A percentile compares a stretch with the other conserved stretches of the same genome.
Conservation (phyloP, 2,113 vertebrate species). For the Muscicapa adusta region DNA sequence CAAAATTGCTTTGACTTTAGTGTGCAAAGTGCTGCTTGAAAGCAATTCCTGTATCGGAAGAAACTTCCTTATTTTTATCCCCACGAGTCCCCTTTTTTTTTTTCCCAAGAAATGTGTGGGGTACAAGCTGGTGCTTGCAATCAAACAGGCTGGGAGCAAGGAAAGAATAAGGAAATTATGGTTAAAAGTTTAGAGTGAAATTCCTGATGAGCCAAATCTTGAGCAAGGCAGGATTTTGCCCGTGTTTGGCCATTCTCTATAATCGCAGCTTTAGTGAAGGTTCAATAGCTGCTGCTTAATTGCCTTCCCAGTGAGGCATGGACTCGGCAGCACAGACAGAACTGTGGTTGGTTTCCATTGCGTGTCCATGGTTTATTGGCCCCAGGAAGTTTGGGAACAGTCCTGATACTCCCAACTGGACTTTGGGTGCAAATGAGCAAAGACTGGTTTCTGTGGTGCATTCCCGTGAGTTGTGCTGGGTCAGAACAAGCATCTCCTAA, state of each 20-base stretch:
- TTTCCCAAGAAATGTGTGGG: fast-evolving
- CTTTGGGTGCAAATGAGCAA: neutral
- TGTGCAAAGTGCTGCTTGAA: neutral
- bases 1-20: neutral
- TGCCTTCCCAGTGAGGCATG: fast-evolving
- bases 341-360: fast-evolving
- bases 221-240: neutral
- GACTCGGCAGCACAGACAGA: fast-evolving
- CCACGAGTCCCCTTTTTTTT: neutral
- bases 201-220: neutral
- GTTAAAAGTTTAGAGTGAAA: neutral
- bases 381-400: neutral
- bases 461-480: fast-evolving
- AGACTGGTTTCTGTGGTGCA: fast-evolving
- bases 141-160: neutral
- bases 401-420: neutral
- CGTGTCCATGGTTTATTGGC: neutral
- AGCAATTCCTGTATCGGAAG: neutral
- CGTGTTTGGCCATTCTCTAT: fast-evolving
- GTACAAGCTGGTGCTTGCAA: neutral
- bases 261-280: neutral
- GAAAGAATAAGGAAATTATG: neutral
- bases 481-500: neutral
- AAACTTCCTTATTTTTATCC: neutral
- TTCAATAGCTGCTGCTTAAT: neutral